These are phyloP conservation scores for Drosophila kuntzei DNA, from an alignment of 2,888 invertebrate species.

Conservation along the genomic window DNA sequence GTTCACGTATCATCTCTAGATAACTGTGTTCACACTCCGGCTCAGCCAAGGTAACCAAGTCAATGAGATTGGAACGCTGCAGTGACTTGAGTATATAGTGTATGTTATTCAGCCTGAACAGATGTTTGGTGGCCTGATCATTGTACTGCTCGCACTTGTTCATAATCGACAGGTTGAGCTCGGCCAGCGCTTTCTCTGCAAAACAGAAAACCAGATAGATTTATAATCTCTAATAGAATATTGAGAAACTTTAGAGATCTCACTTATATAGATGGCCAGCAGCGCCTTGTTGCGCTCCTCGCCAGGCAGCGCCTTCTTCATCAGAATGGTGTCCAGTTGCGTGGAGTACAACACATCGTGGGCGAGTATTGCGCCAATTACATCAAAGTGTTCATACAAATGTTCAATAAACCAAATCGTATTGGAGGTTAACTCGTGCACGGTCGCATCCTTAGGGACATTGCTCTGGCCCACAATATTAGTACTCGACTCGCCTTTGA, in stretches of 20 bases:
- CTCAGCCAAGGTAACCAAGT: slow-evolving; percentile 92
- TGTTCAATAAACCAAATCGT: slow-evolving; percentile 97
- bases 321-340: slow-evolving; percentile 86
- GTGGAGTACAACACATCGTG: slow-evolving; percentile 87
- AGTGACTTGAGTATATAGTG: slow-evolving; percentile 97
- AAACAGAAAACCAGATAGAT: slow-evolving; percentile 18
- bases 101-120: slow-evolving; percentile 97
- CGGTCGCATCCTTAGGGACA: slow-evolving; percentile 97
- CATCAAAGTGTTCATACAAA: slow-evolving; percentile 91
- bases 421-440: slow-evolving; percentile 97
- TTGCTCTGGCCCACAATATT: slow-evolving; percentile 88
- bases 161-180: slow-evolving; percentile 94
- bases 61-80: slow-evolving; percentile 93
- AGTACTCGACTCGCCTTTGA: slow-evolving; percentile 91
- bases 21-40: slow-evolving; percentile 95
- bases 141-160: slow-evolving; percentile 97
- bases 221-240: background rate
- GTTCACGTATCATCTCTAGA: slow-evolving; percentile 93
- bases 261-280: slow-evolving; percentile 93
- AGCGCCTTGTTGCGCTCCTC: slow-evolving; percentile 88
- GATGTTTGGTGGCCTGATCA: slow-evolving; percentile 93
- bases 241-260: slow-evolving; percentile 69
- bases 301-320: slow-evolving; percentile 85
- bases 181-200: slow-evolving; percentile 94
- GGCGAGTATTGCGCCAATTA: slow-evolving; percentile 89